Percentiles rank a stretch among this genome's conserved stretches.
Evolutionary conservation across 2,888 invertebrate genomes (phyloP).

Genomic region (Neoaliturus tenellus): DNA sequence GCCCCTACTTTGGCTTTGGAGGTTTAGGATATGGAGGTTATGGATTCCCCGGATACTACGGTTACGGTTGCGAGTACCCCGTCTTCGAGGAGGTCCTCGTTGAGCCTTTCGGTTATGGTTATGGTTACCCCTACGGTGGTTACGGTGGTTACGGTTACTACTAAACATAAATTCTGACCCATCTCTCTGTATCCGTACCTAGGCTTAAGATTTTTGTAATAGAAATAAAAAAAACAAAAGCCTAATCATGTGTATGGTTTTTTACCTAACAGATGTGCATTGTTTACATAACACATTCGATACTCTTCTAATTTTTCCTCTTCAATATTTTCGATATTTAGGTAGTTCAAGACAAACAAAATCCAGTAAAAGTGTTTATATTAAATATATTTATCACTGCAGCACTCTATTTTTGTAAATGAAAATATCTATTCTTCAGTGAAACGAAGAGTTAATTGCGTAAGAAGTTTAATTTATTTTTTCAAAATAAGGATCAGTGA

Average conservation of each 20-base stretch:
- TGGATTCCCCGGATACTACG: conserved; percentile 22
- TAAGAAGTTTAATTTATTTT: no score
- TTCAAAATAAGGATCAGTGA: no score
- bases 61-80: conserved; percentile 10
- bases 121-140: neutral
- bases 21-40: neutral
- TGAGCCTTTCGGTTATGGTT: conserved; percentile 1
- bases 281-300: no score
- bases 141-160: neutral
- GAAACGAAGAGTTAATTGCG: no score
- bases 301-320: no score
- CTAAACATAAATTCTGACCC: neutral
- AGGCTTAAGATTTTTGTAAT: conserved; percentile 22
- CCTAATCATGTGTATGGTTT: neutral
- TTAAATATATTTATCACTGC: no score
- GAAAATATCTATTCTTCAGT: no score
- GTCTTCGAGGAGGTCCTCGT: neutral
- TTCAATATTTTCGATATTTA: neutral
- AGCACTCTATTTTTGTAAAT: no score
- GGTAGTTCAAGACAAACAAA: no score
- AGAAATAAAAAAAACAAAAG: conserved; percentile 19
- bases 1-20: neutral
- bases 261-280: no score
- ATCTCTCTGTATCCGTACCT: neutral
- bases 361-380: no score